phyloP scores from a whole-genome alignment of 2,888 invertebrate genomes.

The Agonopterix subpropinquella region DNA sequence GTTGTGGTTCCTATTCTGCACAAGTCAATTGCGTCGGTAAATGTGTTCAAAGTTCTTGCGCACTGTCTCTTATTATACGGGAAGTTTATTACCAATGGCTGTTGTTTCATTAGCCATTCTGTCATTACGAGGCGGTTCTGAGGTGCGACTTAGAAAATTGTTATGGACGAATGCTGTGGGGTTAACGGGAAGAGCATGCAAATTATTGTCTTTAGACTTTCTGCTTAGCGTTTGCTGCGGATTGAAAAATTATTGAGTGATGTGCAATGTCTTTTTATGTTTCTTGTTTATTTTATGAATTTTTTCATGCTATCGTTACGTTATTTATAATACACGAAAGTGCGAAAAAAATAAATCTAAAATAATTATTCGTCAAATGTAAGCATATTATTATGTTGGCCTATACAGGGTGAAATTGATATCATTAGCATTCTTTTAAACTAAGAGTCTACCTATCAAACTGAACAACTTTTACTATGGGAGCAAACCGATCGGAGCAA shows the following conservation, averaged over 20 bases:
- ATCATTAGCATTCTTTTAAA: no score
- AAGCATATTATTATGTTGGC: no score
- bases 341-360: no score
- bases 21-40: constrained; percentile 13
- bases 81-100: constrained; percentile 32
- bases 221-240: not conserved
- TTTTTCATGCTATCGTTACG: no score
- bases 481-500: no score
- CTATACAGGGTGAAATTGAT: no score
- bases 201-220: not conserved
- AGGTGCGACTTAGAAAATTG: constrained; percentile 21
- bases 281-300: no score
- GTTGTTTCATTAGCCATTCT: constrained; percentile 57
- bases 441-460: no score
- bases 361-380: no score
- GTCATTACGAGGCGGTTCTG: constrained; percentile 46
- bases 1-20: constrained; percentile 6
- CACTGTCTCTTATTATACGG: constrained; percentile 45
- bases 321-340: no score
- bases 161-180: not conserved
- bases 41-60: constrained; percentile 34
- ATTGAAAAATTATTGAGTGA: not conserved
- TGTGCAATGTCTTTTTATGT: no score
- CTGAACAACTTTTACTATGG: no score
- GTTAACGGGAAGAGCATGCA: not conserved